phyloP scores from a whole-genome alignment of 2,113 vertebrate genomes.

The Poeciliopsis prolifica region DNA sequence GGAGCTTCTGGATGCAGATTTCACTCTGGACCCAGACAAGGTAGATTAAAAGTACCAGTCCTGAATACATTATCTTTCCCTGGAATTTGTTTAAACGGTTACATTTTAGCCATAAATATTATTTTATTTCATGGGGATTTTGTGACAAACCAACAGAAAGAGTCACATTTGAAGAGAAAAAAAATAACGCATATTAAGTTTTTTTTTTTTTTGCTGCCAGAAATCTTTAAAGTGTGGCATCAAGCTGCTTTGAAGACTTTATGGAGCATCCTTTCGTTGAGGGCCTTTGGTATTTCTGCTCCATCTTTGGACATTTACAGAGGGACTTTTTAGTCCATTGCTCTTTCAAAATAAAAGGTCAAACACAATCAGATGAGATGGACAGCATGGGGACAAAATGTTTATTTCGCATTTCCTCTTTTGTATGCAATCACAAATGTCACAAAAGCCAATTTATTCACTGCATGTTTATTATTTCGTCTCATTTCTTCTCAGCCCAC shows the following conservation, averaged over 20 bases:
- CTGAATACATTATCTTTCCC: neutral
- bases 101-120: neutral
- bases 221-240: neutral
- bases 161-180: neutral
- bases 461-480: neutral
- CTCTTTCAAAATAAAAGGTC: neutral
- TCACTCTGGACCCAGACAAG: conserved; percentile 95
- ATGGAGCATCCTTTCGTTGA: neutral
- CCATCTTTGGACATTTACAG: neutral
- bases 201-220: neutral
- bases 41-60: conserved; percentile 61
- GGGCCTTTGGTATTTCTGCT: neutral
- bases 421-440: too few species aligned
- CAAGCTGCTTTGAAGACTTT: neutral
- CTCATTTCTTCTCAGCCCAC: conserved; percentile 82
- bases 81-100: neutral
- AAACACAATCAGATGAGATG: neutral
- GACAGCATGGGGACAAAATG: neutral
- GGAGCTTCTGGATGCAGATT: conserved; percentile 93
- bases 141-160: too few species aligned
- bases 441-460: too few species aligned
- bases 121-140: neutral
- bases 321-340: too few species aligned
- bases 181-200: neutral
- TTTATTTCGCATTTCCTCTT: too few species aligned